Evolutionary conservation across 2,797 vertebrate genomes (phyloP).

Genomic region (Sebastes aleutianus): DNA sequence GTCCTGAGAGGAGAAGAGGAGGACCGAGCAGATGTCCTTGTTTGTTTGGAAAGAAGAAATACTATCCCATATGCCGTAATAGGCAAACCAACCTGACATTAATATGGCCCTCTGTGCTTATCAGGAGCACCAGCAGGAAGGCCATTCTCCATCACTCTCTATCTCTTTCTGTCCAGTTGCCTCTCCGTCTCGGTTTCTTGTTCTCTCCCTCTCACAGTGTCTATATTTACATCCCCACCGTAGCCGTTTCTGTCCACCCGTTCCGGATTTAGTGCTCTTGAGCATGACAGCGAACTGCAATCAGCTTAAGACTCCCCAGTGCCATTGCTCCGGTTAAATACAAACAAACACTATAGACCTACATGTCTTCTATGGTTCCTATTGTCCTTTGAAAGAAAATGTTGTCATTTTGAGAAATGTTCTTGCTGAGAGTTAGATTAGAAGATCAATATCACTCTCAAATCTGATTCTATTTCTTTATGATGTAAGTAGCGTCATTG

Average conservation of each 20-base stretch:
- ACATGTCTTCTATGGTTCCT: background rate
- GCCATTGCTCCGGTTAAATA: background rate
- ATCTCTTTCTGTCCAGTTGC: conserved; percentile 20
- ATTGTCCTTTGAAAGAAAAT: background rate
- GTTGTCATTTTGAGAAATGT: conserved; percentile 3
- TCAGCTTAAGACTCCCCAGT: background rate
- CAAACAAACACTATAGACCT: background rate
- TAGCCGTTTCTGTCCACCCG: conserved; percentile 7
- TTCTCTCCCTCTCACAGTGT: conserved; percentile 7
- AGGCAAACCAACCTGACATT: conserved; percentile 45
- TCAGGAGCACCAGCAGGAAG: conserved; percentile 57
- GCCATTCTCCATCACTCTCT: conserved; percentile 42
- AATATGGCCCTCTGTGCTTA: conserved; percentile 64
- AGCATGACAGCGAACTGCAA: conserved; percentile 24
- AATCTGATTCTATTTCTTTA: background rate
- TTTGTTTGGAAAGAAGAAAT: conserved; percentile 56
- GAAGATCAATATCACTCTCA: background rate
- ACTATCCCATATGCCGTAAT: conserved; percentile 35
- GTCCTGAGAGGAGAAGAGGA: conserved; percentile 19
- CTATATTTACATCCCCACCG: conserved; percentile 46
- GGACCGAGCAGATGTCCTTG: conserved; percentile 50
- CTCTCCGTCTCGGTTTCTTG: conserved; percentile 6
- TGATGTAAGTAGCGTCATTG: background rate
- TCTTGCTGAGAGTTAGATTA: background rate
- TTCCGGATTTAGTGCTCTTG: conserved; percentile 30